phyloP scores from a whole-genome alignment of 2,113 vertebrate genomes.

The Psittacus erithacus region DNA sequence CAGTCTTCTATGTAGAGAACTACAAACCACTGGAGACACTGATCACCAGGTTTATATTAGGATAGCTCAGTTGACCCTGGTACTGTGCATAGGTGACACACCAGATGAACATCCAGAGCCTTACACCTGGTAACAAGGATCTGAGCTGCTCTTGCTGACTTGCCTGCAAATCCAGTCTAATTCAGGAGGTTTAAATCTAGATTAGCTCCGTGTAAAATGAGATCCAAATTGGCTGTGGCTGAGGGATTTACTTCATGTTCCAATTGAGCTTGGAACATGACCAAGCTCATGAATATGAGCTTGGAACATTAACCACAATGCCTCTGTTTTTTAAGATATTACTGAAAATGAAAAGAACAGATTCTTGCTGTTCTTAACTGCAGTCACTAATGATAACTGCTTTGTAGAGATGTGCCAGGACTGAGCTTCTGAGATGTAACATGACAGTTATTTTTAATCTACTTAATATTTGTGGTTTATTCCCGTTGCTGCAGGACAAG shows the following conservation, averaged over 20 bases:
- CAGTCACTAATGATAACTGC: not conserved
- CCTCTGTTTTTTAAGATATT: not conserved
- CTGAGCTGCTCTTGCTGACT: accelerated
- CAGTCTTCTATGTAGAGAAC: not conserved
- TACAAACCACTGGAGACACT: not conserved
- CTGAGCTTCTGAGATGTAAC: not conserved
- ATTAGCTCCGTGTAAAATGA: not conserved
- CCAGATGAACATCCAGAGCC: not conserved
- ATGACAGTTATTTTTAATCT: conserved; percentile 14
- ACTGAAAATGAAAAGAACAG: not conserved
- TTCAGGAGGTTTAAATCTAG: not conserved
- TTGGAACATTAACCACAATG: not conserved
- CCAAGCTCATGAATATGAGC: too few species aligned
- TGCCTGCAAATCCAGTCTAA: not conserved
- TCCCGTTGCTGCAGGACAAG: not conserved
- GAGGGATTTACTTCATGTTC: not conserved
- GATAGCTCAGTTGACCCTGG: not conserved
- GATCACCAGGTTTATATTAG: not conserved
- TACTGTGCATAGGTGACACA: not conserved
- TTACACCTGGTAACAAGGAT: not conserved
- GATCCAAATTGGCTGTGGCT: not conserved
- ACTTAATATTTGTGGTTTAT: conserved; percentile 12
- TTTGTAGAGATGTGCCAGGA: not conserved
- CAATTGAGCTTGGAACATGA: not conserved
- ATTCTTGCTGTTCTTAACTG: not conserved